Conservation (phyloP, 2,888 invertebrate species). For the Eledona agricola region DNA sequence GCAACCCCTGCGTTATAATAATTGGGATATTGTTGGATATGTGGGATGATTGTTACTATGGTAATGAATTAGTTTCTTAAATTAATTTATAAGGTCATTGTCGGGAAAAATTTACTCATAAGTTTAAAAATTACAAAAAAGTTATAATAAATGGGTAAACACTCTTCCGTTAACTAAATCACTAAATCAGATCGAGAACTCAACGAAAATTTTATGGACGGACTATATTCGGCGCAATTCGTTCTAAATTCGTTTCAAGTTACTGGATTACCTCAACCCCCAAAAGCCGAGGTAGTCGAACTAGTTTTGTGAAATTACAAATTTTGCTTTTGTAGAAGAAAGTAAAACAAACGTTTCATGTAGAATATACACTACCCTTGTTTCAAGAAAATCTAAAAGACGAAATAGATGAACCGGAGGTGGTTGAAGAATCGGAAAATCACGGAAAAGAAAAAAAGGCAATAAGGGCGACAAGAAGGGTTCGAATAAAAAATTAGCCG, state of each 20-base stretch:
- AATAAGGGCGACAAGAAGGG: conserved; percentile 50
- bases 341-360: conserved; percentile 61
- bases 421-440: conserved; percentile 37
- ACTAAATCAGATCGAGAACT: conserved; percentile 52
- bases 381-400: conserved; percentile 60
- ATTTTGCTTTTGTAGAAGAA: conserved; percentile 46
- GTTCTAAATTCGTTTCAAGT: conserved; percentile 65
- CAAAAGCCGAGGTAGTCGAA: conserved; percentile 61
- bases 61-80: too few species aligned
- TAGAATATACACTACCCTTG: conserved; percentile 67
- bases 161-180: too few species aligned
- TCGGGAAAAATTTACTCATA: too few species aligned
- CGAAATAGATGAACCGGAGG: conserved; percentile 43
- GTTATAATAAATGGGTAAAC: too few species aligned
- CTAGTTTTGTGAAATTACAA: conserved; percentile 22
- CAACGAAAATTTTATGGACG: conserved; percentile 47
- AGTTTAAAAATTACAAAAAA: too few species aligned
- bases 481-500: conserved; percentile 50
- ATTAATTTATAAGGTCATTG: too few species aligned
- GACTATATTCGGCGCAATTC: conserved; percentile 62
- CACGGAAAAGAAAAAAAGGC: conserved; percentile 47
- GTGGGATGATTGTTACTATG: too few species aligned
- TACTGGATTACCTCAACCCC: conserved; percentile 66
- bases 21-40: too few species aligned
- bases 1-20: too few species aligned